phyloP scores from a whole-genome alignment of 30 jellyfish, hydroid and myxozoan species.

The Rhopilema esculentum region DNA sequence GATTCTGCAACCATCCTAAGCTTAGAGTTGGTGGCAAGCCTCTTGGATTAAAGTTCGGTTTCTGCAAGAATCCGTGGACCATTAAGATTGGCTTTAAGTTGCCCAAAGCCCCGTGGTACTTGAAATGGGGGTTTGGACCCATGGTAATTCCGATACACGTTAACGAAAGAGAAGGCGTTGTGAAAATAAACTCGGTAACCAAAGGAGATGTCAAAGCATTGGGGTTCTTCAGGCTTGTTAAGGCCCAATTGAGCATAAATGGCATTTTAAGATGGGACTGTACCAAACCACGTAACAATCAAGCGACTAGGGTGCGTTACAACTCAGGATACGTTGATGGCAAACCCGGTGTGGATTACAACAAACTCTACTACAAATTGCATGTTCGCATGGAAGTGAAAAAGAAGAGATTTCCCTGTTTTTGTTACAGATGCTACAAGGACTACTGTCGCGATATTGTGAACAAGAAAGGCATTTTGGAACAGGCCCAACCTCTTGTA shows the following conservation, averaged over 20 bases:
- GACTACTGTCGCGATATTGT: constrained; percentile 64
- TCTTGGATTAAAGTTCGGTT: constrained; percentile 46
- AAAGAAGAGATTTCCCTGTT: constrained; percentile 66
- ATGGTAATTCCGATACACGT: constrained; percentile 57
- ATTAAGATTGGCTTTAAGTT: constrained; percentile 53
- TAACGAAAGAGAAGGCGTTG: constrained; percentile 62
- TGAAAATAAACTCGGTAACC: constrained; percentile 52
- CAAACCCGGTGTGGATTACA: constrained; percentile 71
- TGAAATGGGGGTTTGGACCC: constrained; percentile 65
- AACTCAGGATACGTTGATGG: constrained; percentile 60
- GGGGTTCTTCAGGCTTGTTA: constrained; percentile 41
- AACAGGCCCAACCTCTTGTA: constrained; percentile 70
- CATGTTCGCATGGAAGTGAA: constrained; percentile 72
- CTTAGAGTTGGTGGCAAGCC: constrained; percentile 49
- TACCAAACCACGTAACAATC: constrained; percentile 60
- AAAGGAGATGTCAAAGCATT: constrained; percentile 44
- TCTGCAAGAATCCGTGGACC: constrained; percentile 77
- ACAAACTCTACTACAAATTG: constrained; percentile 67
- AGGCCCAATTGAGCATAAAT: constrained; percentile 54
- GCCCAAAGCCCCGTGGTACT: constrained; percentile 78
- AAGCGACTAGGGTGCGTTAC: constrained; percentile 29
- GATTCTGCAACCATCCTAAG: constrained; percentile 43
- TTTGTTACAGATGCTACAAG: constrained; percentile 64
- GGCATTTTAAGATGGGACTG: constrained; percentile 80
- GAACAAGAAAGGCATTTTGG: constrained; percentile 73